Evolutionary conservation across 2,797 vertebrate species (phyloP).

Genomic region (Micrastur ruficollis): DNA sequence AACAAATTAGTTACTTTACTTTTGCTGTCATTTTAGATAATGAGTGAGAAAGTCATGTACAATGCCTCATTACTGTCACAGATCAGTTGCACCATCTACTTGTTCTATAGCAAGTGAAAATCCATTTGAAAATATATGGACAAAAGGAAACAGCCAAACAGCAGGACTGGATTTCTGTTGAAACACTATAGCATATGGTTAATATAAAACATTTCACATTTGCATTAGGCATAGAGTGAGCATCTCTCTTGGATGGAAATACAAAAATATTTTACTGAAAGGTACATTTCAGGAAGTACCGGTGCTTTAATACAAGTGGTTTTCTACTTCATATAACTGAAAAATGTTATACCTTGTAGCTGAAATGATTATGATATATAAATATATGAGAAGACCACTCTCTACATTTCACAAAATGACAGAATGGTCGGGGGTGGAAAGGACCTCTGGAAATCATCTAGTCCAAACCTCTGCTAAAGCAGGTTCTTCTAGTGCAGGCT

Average conservation of each 20-base stretch:
- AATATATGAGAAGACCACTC: neutral
- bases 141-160: neutral
- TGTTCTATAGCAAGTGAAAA: neutral
- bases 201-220: neutral
- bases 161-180: neutral
- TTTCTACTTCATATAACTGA: neutral
- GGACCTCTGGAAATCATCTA: too few species aligned
- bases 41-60: neutral
- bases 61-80: neutral
- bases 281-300: neutral
- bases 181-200: neutral
- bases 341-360: neutral
- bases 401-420: neutral
- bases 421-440: too few species aligned
- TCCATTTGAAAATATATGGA: neutral
- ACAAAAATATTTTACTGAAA: neutral
- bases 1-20: constrained; percentile 3
- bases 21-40: constrained; percentile 12
- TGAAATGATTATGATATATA: neutral
- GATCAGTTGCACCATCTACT: neutral
- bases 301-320: neutral
- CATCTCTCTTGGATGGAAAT: neutral
- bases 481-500: too few species aligned
- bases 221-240: neutral
- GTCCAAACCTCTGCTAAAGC: too few species aligned